Base-by-base conservation (phyloP, 2,797 vertebrate species). In the Pagetopsis macropterus region DNA sequence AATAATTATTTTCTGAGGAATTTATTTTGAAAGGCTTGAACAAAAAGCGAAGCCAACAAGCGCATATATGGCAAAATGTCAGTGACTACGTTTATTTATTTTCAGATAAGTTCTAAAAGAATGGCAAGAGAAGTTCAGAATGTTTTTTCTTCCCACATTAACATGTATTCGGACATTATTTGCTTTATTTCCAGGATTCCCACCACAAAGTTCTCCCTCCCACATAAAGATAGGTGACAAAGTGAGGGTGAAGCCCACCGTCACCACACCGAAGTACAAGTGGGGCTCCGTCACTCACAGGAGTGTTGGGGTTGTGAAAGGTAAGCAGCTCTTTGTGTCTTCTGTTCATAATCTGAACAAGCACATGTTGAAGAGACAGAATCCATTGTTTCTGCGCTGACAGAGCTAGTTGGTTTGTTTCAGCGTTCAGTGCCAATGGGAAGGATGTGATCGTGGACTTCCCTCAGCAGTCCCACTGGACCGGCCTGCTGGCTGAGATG, bases 151-250 rank as follows among this genome's bases (percentile, higher is more conserved):
- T 75, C 9, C 43, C 9, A 16, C 2, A 61, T 2, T 79, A 4
- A 58, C 11, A 33, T 15, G 4, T 27, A 17, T 49, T 33, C 37
- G 0, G 19, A 61, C 4, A 9, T 58, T 41, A 2, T 21, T 2
- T 52, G 13, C 2, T 14, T 1, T 46, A 11, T 21, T 52, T 44
- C 15, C 76, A 99, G 98, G 98, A 51, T 99, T 98, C 83, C 97
- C 97, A 49, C 97, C 97, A 0, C 98, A 99, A 72, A 99, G 93
- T 89, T 98, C 97, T 83, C 96, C 97, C 4, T 99, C 96, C n/a
- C 98, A 99, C 72, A 99, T 99, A 86, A 99, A 99, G 91, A 99
- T 99, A n/a, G 97, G 97, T 17, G 98, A 99, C 89, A 99, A 99
- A 94, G 97, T 99, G 13, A 94, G 96, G 19, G 98, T 99, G 64